Percentiles rank a stretch among this genome's conserved stretches.
Evolutionary conservation across 2,113 vertebrate genomes (phyloP).

Genomic region (Climacteris rufus): DNA sequence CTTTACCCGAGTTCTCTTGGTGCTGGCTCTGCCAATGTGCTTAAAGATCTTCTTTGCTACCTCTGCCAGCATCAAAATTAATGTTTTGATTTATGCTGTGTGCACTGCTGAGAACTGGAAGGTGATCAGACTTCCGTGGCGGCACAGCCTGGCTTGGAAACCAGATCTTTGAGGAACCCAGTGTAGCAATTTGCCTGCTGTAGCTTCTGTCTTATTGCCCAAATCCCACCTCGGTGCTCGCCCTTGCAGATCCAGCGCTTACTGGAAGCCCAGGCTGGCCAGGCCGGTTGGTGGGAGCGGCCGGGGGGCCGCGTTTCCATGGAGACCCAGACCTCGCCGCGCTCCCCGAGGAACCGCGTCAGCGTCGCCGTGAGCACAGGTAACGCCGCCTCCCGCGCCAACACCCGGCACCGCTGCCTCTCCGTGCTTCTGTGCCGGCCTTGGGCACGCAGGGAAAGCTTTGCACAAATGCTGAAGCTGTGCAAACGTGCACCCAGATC

Average conservation of each 20-base stretch:
- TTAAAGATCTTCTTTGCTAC: neutral
- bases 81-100: neutral
- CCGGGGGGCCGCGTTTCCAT: constrained; percentile 60
- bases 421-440: neutral
- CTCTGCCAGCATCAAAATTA: neutral
- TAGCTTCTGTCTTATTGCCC: neutral
- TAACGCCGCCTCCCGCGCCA: too few relatives aligned
- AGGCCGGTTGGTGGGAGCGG: constrained; percentile 30
- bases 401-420: neutral
- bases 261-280: constrained; percentile 81
- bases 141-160: neutral
- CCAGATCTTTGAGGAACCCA: neutral
- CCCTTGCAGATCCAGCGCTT: constrained; percentile 86
- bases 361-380: constrained; percentile 95
- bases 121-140: neutral
- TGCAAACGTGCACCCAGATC: accelerated
- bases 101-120: neutral
- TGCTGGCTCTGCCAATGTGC: neutral
- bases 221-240: neutral
- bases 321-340: constrained; percentile 58
- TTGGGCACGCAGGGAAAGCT: neutral
- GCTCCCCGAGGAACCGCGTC: constrained; percentile 66
- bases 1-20: neutral
- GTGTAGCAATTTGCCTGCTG: neutral
- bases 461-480: neutral